Evolutionary conservation across 2,113 vertebrate genomes (phyloP).

Genomic region (Chascanopsetta lugubris): DNA sequence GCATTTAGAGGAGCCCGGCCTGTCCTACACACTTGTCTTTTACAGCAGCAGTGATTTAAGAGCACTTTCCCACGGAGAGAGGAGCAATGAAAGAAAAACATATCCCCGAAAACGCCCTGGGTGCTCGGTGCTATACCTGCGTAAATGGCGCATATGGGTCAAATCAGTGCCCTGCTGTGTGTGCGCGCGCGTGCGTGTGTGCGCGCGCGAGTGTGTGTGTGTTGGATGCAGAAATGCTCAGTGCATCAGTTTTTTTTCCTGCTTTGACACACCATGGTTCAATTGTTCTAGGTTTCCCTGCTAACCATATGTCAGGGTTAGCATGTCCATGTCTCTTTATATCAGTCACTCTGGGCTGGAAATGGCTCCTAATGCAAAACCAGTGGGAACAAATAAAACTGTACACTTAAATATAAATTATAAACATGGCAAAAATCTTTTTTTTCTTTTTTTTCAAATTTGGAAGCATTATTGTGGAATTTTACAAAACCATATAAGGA

Average conservation of each 20-base stretch:
- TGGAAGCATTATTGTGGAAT: background rate
- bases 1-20: slow-evolving; percentile 69
- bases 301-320: slow-evolving; percentile 79
- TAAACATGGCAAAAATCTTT: slow-evolving; percentile 10
- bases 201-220: slow-evolving; percentile 25
- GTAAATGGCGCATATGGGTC: slow-evolving; percentile 45
- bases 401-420: slow-evolving; percentile 4
- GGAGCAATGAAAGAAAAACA: slow-evolving; percentile 28
- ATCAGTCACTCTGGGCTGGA: slow-evolving; percentile 60
- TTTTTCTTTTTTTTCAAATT: background rate
- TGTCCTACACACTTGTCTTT: slow-evolving; percentile 66
- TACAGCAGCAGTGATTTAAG: slow-evolving; percentile 65
- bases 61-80: slow-evolving; percentile 62
- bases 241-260: slow-evolving; percentile 47
- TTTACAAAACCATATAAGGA: too few relatives aligned
- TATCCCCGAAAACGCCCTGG: slow-evolving; percentile 25
- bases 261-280: slow-evolving; percentile 70
- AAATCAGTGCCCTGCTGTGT: slow-evolving; percentile 54
- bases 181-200: slow-evolving; percentile 40
- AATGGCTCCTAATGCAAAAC: slow-evolving; percentile 27
- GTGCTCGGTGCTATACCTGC: slow-evolving; percentile 47
- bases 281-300: slow-evolving; percentile 79
- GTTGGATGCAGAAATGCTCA: slow-evolving; percentile 61
- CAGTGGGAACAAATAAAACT: slow-evolving; percentile 14
- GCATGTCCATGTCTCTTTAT: slow-evolving; percentile 57